Evolutionary conservation across 2,888 invertebrate genomes (phyloP), one percentile per base, ranked within the genome.

Genomic region (Macaria liturata): DNA sequence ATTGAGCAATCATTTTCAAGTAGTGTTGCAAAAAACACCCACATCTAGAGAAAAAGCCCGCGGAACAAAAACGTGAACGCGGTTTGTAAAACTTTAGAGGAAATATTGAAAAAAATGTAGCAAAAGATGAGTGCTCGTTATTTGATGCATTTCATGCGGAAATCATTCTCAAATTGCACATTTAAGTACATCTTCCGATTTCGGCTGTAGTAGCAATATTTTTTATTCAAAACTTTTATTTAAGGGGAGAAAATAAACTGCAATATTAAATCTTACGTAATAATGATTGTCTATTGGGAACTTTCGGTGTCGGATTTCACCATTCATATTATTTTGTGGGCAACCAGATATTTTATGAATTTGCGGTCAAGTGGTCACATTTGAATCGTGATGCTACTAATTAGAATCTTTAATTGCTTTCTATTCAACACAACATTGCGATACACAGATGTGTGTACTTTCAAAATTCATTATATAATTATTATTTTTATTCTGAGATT

Each of bases 81-180:
- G 50, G 49, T 56, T 60, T 59, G 49, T 52, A 39, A 53, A 58
- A 34, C 44, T 51, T 55, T 55, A 34, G 71, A 81, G 80, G 80
- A 81, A 81, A 79, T 62, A 62, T 40, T 56, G 72, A 84, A 88
- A 86, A 86, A 84, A 87, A 76, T 71, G 74, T 76, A 74, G 76
- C 81, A 78, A 76, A 54, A 80, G 70, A 75, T 79, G 78, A 82
- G 80, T 83, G 78, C 81, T 76, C 76, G 78, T 84, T 83, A 84
- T 91, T 89, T 80, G 79, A 72, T 65, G 71, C 71, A 81, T 77
- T 81, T 86, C 88, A 82, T 83, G 89, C 90, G 91, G 91, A 91
- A 89, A 87, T 85, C 79, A 81, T 80, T 88, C 90, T 91, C 90
- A 87, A 88, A 89, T 91, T 91, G 89, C 91, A 87, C 80, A 83